phyloP scores from a whole-genome alignment of 1,140 invertebrate species.

The Heliconius eleuchia region DNA sequence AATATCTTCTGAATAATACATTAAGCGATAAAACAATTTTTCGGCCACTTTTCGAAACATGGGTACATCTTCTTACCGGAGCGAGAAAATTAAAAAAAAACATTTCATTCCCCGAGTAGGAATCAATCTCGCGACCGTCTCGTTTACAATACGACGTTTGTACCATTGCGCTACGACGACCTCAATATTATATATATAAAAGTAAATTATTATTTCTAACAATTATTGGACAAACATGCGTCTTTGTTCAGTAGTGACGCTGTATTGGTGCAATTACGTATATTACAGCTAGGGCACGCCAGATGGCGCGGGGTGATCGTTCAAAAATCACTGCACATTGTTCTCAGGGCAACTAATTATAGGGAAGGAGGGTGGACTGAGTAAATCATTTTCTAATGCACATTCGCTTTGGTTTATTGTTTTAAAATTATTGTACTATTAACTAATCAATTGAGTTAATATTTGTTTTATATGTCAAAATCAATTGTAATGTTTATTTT shows the following conservation, averaged over 20 bases:
- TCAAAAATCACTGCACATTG: slow-evolving; percentile 80
- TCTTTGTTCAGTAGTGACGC: slow-evolving; percentile 12
- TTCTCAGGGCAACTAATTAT: slow-evolving; percentile 77
- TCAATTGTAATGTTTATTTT: neutral
- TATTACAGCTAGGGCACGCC: slow-evolving; percentile 70
- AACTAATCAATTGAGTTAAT: too few species aligned
- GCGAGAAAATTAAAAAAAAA: too few species aligned
- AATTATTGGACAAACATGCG: neutral
- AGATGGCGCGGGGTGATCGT: slow-evolving; percentile 75
- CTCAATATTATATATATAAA: neutral
- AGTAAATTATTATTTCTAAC: neutral
- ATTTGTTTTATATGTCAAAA: neutral
- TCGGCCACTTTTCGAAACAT: too few species aligned
- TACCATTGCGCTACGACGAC: too few species aligned
- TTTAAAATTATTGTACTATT: slow-evolving; percentile 5
- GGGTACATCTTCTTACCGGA: too few species aligned
- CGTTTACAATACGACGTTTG: too few species aligned
- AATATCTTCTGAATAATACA: too few species aligned
- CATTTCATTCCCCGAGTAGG: too few species aligned
- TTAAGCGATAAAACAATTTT: too few species aligned
- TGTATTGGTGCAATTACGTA: slow-evolving; percentile 67
- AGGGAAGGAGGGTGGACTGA: slow-evolving; percentile 69
- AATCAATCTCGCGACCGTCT: too few species aligned
- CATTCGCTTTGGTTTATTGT: slow-evolving; percentile 24
- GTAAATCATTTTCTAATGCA: slow-evolving; percentile 76